Conservation (phyloP, 2,113 vertebrate genomes). For the Oncorhynchus clarkii region DNA sequence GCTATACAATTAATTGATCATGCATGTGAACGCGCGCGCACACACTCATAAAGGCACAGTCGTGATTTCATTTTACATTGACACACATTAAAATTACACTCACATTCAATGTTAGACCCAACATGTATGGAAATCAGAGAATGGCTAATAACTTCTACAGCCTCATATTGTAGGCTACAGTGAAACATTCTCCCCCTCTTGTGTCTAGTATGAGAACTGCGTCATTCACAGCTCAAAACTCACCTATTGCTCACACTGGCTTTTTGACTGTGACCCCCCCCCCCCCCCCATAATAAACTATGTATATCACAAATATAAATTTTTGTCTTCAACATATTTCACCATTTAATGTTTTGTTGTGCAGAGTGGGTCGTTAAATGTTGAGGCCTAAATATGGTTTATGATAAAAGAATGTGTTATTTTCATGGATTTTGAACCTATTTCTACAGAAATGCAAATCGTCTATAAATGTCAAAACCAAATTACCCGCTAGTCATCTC, state of each 20-base stretch:
- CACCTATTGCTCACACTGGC: neutral
- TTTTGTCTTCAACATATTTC: too few species aligned
- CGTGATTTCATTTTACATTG: neutral
- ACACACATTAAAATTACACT: neutral
- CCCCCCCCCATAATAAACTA: too few species aligned
- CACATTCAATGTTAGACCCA: neutral
- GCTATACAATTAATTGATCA: neutral
- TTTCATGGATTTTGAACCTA: too few species aligned
- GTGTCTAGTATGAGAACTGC: neutral
- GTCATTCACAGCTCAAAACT: neutral
- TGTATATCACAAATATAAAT: too few species aligned
- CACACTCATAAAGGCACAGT: neutral
- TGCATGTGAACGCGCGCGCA: neutral
- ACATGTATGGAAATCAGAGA: neutral
- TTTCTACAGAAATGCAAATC: neutral
- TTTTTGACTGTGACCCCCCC: neutral
- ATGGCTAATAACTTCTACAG: constrained; percentile 5
- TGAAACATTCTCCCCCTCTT: constrained; percentile 32
- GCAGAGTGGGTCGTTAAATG: too few species aligned
- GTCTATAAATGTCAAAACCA: constrained; percentile 9
- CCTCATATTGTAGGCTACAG: neutral
- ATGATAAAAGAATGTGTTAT: too few species aligned
- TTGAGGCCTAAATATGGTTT: too few species aligned
- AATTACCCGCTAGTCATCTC: constrained; percentile 36
- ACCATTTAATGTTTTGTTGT: too few species aligned